A percentile compares a stretch with the other conserved stretches of the same genome.
Conservation (phyloP, 2,797 vertebrate genomes). For the Tympanoctomys barrerae region DNA sequence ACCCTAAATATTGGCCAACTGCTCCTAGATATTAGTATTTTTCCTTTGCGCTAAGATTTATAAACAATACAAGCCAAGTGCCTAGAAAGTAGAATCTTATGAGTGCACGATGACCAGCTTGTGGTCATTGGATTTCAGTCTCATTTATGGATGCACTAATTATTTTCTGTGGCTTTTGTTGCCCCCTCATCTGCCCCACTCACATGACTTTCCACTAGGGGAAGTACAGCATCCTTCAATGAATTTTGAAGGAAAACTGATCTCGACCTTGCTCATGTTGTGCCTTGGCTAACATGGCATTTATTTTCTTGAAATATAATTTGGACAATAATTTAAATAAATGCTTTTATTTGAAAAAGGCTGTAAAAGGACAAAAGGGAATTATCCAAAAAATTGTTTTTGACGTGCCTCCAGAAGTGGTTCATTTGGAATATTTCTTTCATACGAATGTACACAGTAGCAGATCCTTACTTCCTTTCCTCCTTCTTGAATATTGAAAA, state of each 20-base stretch:
- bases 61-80: slow-evolving; percentile 6
- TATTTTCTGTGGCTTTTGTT: background rate
- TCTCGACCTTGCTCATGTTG: background rate
- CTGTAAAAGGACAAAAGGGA: slow-evolving; percentile 29
- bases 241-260: background rate
- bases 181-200: background rate
- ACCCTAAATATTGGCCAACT: background rate
- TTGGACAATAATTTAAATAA: slow-evolving; percentile 50
- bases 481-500: slow-evolving; percentile 10
- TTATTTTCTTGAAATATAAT: slow-evolving; percentile 50
- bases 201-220: background rate
- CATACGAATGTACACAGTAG: background rate
- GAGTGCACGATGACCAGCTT: background rate
- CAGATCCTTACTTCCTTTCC: slow-evolving; percentile 9
- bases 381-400: slow-evolving; percentile 38
- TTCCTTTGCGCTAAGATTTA: background rate
- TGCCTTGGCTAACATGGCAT: background rate
- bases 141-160: background rate
- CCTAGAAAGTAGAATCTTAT: background rate
- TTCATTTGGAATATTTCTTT: slow-evolving; percentile 46
- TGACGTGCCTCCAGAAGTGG: background rate
- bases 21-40: background rate
- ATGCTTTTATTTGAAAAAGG: background rate
- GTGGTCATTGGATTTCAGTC: background rate
- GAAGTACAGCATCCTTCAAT: background rate